A percentile compares a stretch with the other conserved stretches of the same genome.
Evolutionary conservation across 2,888 invertebrate species (phyloP).

Genomic region (Lochmaea capreae): DNA sequence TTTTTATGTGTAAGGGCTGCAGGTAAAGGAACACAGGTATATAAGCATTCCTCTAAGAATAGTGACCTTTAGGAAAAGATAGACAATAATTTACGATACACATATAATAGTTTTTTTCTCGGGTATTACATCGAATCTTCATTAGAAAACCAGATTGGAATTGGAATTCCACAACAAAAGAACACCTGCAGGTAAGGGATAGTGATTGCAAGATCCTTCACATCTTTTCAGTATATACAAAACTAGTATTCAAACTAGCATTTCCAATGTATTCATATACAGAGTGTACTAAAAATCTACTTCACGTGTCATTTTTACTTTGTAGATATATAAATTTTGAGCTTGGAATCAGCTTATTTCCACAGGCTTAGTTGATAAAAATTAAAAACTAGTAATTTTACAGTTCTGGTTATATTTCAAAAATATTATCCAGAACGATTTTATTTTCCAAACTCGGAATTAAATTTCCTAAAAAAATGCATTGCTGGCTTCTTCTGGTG

Average conservation of each 20-base stretch:
- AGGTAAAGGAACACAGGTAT: slow-evolving; percentile 13
- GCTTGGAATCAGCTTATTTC: no score
- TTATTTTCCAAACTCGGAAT: no score
- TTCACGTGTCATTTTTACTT: no score
- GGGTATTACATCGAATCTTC: not conserved
- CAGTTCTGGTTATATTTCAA: no score
- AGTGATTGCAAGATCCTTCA: not conserved
- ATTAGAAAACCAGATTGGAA: not conserved
- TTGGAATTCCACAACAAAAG: not conserved
- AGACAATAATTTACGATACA: slow-evolving; percentile 6
- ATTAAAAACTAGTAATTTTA: no score
- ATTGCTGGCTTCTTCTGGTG: no score
- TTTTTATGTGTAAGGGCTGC: slow-evolving; percentile 6
- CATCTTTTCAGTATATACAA: not conserved
- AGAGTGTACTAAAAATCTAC: not conserved
- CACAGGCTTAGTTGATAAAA: no score
- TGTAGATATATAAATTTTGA: no score
- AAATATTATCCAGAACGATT: no score
- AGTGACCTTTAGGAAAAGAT: not conserved
- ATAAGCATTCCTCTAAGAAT: slow-evolving; percentile 14
- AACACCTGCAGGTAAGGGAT: not conserved
- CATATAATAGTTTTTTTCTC: not conserved
- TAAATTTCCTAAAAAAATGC: no score
- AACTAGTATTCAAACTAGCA: not conserved
- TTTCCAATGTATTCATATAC: not conserved